A percentile compares a stretch with the other conserved stretches of the same genome.
These are phyloP conservation scores for Argopecten irradians DNA, from an alignment of 1,140 invertebrate species.

Conservation along the genomic window DNA sequence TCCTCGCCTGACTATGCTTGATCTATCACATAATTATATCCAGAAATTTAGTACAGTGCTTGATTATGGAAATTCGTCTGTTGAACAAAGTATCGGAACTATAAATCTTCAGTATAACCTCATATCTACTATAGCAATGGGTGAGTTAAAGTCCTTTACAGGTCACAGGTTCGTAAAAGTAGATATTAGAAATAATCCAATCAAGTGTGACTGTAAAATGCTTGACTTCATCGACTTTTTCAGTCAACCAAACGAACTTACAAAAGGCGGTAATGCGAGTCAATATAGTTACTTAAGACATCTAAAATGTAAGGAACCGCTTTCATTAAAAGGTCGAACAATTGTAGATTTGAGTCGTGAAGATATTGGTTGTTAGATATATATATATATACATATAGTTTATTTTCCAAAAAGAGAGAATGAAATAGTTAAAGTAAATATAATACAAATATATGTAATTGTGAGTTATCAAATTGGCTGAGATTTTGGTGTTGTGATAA, in stretches of 20 bases:
- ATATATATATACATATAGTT: too few relatives aligned
- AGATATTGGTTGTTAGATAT: constrained; percentile 27
- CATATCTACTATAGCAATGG: constrained; percentile 13
- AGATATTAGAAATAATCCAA: constrained; percentile 44
- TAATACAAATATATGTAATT: too few relatives aligned
- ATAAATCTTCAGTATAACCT: constrained; percentile 44
- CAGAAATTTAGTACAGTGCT: constrained; percentile 14
- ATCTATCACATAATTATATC: constrained; percentile 43
- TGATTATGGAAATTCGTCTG: constrained; percentile 14
- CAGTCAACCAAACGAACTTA: neutral
- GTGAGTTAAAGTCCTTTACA: neutral
- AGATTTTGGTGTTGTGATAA: too few relatives aligned
- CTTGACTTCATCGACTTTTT: constrained; percentile 45
- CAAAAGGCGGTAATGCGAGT: neutral
- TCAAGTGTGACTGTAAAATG: constrained; percentile 52
- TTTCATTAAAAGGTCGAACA: constrained; percentile 33
- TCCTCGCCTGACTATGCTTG: constrained; percentile 30
- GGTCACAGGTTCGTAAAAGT: neutral
- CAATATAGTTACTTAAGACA: constrained; percentile 34
- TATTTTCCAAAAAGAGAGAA: too few relatives aligned
- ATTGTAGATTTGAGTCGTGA: neutral
- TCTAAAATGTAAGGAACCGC: constrained; percentile 12
- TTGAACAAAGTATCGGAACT: neutral
- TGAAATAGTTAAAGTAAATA: too few relatives aligned
- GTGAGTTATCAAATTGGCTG: too few relatives aligned